phyloP scores from a whole-genome alignment of 2,888 invertebrate species.

The Proisotoma minuta region DNA sequence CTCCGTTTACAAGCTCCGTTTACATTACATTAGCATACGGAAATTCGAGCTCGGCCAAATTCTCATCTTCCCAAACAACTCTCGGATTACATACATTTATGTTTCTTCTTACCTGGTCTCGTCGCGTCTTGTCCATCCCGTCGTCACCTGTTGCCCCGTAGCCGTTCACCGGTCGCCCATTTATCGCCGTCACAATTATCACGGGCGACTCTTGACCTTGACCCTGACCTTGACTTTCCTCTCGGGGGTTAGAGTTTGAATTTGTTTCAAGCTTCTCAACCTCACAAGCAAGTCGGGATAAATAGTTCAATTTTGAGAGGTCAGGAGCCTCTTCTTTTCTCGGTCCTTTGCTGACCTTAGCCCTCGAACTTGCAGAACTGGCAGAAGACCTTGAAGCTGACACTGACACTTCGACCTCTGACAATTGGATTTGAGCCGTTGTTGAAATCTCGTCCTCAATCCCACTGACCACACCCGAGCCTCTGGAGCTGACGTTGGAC shows the following conservation, averaged over 20 bases:
- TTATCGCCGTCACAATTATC: not conserved
- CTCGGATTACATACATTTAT: not conserved
- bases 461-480: too few relatives aligned
- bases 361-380: too few relatives aligned
- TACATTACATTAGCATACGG: too few relatives aligned
- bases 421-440: too few relatives aligned
- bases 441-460: too few relatives aligned
- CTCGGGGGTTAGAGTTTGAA: not conserved
- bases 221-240: not conserved
- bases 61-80: not conserved
- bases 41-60: too few relatives aligned
- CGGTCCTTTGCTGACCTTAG: too few relatives aligned
- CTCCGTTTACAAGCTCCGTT: too few relatives aligned
- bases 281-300: not conserved
- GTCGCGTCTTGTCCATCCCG: not conserved
- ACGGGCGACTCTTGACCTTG: not conserved
- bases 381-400: too few relatives aligned
- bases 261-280: not conserved
- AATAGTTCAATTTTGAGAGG: constrained; percentile 1
- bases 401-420: too few relatives aligned
- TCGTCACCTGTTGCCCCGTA: not conserved
- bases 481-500: too few relatives aligned
- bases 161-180: not conserved
- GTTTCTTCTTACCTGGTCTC: not conserved
- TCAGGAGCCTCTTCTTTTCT: too few relatives aligned